Percentiles rank a stretch among this genome's conserved stretches.
These are phyloP conservation scores for Scelioninae gen. 2 DNA, from an alignment of 2,888 invertebrate species.

Conservation along the genomic window DNA sequence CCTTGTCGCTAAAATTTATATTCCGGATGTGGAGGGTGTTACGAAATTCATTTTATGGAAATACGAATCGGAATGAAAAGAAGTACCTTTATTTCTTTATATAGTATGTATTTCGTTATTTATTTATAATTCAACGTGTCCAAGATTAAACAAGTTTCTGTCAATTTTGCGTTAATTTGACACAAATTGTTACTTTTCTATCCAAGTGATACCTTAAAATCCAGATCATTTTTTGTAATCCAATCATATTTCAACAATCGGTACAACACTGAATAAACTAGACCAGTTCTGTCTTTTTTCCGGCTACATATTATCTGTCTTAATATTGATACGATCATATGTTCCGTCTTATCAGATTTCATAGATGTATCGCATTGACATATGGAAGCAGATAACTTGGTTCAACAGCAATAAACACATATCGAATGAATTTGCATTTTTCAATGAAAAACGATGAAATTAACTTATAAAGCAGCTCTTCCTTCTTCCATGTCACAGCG, in stretches of 20 bases:
- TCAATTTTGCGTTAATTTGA: too few relatives aligned
- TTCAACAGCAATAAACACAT: constrained; percentile 5
- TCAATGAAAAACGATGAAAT: constrained; percentile 12
- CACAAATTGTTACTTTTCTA: too few relatives aligned
- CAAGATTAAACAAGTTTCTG: too few relatives aligned
- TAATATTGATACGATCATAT: constrained; percentile 41
- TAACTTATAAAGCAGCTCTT: constrained; percentile 2
- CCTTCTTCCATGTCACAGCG: background rate
- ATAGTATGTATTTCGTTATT: too few relatives aligned
- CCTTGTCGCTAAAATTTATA: too few relatives aligned
- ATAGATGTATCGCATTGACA: constrained; percentile 34
- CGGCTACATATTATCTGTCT: constrained; percentile 34
- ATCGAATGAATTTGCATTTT: background rate
- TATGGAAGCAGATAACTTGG: constrained; percentile 27
- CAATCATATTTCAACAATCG: too few relatives aligned
- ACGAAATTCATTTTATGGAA: constrained; percentile 23
- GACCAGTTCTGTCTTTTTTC: constrained; percentile 22
- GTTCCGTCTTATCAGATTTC: constrained; percentile 48
- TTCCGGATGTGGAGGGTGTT: too few relatives aligned
- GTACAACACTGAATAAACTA: constrained; percentile 2
- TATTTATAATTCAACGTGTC: too few relatives aligned
- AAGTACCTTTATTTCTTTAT: too few relatives aligned
- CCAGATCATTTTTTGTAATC: too few relatives aligned
- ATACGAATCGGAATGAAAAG: background rate
- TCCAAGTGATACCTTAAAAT: too few relatives aligned